Evolutionary conservation across 1,140 invertebrate species (phyloP), one percentile per base, ranked within the genome.

Genomic region (Sarcophaga peregrina): DNA sequence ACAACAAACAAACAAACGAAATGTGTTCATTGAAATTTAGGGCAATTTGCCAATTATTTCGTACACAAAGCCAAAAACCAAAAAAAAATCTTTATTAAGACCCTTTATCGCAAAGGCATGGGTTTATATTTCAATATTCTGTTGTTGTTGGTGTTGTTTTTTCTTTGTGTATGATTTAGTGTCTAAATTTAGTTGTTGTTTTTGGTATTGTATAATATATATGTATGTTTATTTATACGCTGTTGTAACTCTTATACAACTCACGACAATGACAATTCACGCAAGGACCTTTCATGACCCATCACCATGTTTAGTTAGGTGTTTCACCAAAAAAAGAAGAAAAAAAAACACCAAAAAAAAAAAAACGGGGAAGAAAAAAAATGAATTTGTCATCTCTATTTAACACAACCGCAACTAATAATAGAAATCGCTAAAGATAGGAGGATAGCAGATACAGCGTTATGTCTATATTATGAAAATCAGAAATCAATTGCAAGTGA

Each of bases 261-360:
- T 88, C 87, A 88, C 87, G 87, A 88, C 87, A 88, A 88, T 88
- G 87, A 88, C 87, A 88, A 88, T 88, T 88, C 87, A 88, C 87
- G 87, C 86, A 87, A 88, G 87, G 87, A 88, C 87, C 87, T 88
- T 88, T 88, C 86, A 86, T 87, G 87, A 88, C 87, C 87, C 87
- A 88, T 87, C 88, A 87, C 86, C 87, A 86, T 88, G 87, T 88
- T 86, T 25, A 84, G 84, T 85, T 82, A 83, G 82, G 46, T 83
- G 83, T 80, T 25, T 48, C 78, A 25, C 5, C 25, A 48, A 52
- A 37, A 37, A 37, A 37, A 37, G 4, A 37, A 37, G 4, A 2
- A 1, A 4, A 37, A 37, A 4, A 37, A 37, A 37, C 25, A 37
- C n/a, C n/a, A n/a, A n/a, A 2, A 1, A 4, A 37, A 37, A 4